phyloP scores from a whole-genome alignment of 2,113 vertebrate species.

The Sorex fumeus region DNA sequence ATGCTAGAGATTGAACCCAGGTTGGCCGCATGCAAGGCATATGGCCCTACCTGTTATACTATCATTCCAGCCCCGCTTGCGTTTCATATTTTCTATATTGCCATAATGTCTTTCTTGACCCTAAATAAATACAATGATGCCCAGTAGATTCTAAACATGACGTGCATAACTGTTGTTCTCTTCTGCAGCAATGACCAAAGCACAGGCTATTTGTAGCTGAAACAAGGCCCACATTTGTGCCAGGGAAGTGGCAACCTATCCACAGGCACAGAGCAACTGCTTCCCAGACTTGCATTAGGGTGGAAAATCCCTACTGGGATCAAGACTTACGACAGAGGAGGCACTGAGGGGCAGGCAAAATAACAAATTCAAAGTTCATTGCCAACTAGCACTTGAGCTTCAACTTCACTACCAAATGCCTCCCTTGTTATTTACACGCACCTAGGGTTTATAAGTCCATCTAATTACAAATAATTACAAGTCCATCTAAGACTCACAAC shows the following conservation, averaged over 20 bases:
- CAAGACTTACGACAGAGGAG: not conserved
- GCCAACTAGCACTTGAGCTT: not conserved
- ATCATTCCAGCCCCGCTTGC: no score
- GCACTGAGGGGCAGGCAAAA: not conserved
- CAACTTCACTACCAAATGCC: not conserved
- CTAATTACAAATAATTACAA: no score
- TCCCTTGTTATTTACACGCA: not conserved
- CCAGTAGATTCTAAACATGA: no score
- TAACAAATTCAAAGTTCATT: not conserved
- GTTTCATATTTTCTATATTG: conserved; percentile 39
- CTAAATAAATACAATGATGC: no score
- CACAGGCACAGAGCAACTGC: not conserved
- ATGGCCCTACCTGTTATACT: no score
- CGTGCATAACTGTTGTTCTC: no score
- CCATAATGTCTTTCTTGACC: no score
- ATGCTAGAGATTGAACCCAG: no score
- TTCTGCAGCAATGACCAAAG: not conserved
- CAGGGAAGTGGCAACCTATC: not conserved
- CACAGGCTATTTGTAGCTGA: no score
- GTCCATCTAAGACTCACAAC: not conserved
- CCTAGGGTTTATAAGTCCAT: no score
- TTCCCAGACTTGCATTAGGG: not conserved
- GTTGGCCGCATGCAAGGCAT: no score
- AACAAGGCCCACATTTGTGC: not conserved
- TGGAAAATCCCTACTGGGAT: not conserved